phyloP scores from a whole-genome alignment of 37 sponge, comb jelly and placozoan species.

The Aplysina aerophoba region DNA sequence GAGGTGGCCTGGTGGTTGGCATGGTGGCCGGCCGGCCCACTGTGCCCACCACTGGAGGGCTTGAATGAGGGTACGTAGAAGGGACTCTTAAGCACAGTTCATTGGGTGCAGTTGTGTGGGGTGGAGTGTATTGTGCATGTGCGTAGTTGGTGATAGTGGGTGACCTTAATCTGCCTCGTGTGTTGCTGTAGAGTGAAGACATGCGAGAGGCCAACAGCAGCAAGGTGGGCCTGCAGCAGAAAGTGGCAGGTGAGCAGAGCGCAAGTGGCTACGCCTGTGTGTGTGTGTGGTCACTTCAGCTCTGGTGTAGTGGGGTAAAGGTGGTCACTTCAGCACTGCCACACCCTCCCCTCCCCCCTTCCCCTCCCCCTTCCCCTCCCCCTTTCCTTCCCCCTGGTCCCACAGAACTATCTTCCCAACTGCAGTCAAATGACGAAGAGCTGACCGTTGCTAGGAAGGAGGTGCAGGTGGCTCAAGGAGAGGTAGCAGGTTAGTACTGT shows the following conservation, averaged over 20 bases:
- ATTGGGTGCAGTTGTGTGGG: no score
- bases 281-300: not conserved
- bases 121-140: no score
- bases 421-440: not conserved
- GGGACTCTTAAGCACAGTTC: no score
- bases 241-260: not conserved
- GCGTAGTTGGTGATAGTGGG: no score
- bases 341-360: no score
- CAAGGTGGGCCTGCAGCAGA: slow-evolving; percentile 12
- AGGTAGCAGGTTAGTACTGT: slow-evolving; percentile 29
- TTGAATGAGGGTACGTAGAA: no score
- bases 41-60: no score
- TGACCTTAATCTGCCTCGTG: not conserved
- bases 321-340: no score
- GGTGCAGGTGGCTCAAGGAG: not conserved
- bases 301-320: not conserved
- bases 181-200: slow-evolving; percentile 2
- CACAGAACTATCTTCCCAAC: not conserved
- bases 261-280: not conserved
- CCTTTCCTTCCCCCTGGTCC: not conserved
- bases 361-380: not conserved
- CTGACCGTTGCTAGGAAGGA: not conserved
- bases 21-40: no score
- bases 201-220: not conserved
- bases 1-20: no score